Base-by-base conservation (phyloP, 1,140 invertebrate species). In the Eriocheir sinensis region DNA sequence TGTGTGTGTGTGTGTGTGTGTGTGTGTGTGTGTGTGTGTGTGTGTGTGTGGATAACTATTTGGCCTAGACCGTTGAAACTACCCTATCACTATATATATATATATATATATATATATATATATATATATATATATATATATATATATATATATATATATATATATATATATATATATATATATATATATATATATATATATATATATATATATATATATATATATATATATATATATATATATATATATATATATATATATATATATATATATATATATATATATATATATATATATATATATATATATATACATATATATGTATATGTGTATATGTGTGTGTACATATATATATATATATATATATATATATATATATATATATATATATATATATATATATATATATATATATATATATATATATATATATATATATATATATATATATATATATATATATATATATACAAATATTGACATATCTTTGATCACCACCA, bases 51-150 rank as follows among this genome's bases (percentile, higher is more conserved):
- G n/a, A n/a, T n/a, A n/a, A n/a, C n/a, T n/a, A 0, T 36, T 86
- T 30, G 6, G 40, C 85, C 34, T 34, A 0, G 27, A 36, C 83
- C 2, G n/a, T 85, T 17, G 36, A 2, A 17, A 85, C n/a, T n/a
- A n/a, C n/a, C n/a, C n/a, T n/a, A n/a, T n/a, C n/a, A n/a, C 30
- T 85, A 85, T 85, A 85, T 40, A 86, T 38, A 86, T 86, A 40
- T 1, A 38, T 86, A 36, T 36, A 21, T 86, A 21, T 86, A 4
- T 86, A 36, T 86, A 0, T 86, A 36, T 86, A 86, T 86, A 86
- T 86, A 9, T 85, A 9, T 85, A 34, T 8, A 85, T 85, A 9
- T 85, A 36, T 27, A 27, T 27, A 72, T 72, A 72, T 72, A 72
- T 72, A 72, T 72, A 72, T 72, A 72, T 72, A 72, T 72, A 72